Base-by-base conservation (phyloP, 2,888 invertebrate genomes). In the Eupithecia inturbata region DNA sequence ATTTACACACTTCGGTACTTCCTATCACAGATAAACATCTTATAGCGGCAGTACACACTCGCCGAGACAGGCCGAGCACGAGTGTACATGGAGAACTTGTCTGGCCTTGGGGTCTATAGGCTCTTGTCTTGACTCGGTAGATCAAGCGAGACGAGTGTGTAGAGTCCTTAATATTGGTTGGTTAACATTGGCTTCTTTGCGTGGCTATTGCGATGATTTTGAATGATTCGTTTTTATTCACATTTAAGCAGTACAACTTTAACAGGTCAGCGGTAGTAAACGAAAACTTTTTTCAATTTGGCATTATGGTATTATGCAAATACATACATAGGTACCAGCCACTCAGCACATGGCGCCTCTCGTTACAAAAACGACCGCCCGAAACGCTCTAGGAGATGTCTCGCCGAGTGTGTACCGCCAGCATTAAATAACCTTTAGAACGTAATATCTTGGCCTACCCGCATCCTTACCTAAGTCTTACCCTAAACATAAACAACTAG, bases 401-500 rank as follows among this genome's bases (percentile, higher is more conserved):
- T 53, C 22, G 57, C 14, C 3, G 26, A 57, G 57, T 57, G 12
- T 57, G 57, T 57, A 57, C 26, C 26, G 14, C 57, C 14, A 26
- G 26, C 57, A 57, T 57, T 57, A 53, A 53, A 57, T 57, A 57
- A 14, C 57, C 26, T 57, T 57, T 57, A 64, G 19, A 64, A 26
- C 53, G 49, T n/a, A 31, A 7, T 62, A 45, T 71, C 71, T 69
- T 67, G 68, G 74, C 68, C 41, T 68, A 57, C 60, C 57, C 53
- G 60, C 64, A 9, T 71, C 49, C 41, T 60, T 41, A 68, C 14
- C 12, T 53, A 57, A 26, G 4, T 57, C 57, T 69, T 66, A 71
- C 22, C 71, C 68, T 69, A 71, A 66, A 62, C 14, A 62, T 39
- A 69, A 28, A 41, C 41, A 49, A 63, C 68, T 67, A 60, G 16